Evolutionary conservation across 1,140 invertebrate genomes (phyloP), one percentile per base, ranked within the genome.

Genomic region (Atta cephalotes): DNA sequence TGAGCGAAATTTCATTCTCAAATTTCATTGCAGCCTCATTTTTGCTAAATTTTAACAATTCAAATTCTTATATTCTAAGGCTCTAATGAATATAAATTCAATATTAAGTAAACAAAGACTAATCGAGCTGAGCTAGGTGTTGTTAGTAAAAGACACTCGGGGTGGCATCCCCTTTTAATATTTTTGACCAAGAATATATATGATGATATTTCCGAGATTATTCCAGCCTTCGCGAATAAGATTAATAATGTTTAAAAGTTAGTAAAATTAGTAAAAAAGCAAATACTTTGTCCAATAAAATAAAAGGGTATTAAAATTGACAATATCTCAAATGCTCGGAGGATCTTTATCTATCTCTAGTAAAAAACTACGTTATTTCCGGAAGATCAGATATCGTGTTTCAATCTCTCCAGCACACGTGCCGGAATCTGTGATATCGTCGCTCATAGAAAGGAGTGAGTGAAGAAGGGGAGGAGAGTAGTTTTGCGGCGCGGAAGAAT

Each of bases 401-500:
- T 81, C 65, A 62, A 81, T 81, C 65, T 81, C 31, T 79, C 18
- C 18, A 66, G 62, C 45, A 70, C 65, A 39, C 78, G 65, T 70
- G 65, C 14, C 65, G 21, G 78, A 70, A 58, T 71, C 65, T 39
- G 65, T n/a, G 66, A 35, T 71, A 81, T 71, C 31, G 78, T 51
- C 16, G 25, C 16, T 39, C 58, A 12, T 63, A 25, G 49, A 16
- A 65, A 31, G 21, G 21, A n/a, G 28, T 16, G 45, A 6, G 45
- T 21, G 49, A 25, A 18, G 12, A 10, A 6, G 35, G 35, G 21
- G 56, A 2, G 56, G 1, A 35, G 74, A 3, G 60, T 39, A 28
- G 76, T 78, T 45, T 62, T 58, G 65, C 78, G 65, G 21, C 31
- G 31, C 78, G 65, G 49, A 51, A 90, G 89, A 90, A 93, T 90